These are phyloP conservation scores for Malurus alboscapulatus DNA, from an alignment of 2,113 vertebrate genomes.

Conservation along the genomic window DNA sequence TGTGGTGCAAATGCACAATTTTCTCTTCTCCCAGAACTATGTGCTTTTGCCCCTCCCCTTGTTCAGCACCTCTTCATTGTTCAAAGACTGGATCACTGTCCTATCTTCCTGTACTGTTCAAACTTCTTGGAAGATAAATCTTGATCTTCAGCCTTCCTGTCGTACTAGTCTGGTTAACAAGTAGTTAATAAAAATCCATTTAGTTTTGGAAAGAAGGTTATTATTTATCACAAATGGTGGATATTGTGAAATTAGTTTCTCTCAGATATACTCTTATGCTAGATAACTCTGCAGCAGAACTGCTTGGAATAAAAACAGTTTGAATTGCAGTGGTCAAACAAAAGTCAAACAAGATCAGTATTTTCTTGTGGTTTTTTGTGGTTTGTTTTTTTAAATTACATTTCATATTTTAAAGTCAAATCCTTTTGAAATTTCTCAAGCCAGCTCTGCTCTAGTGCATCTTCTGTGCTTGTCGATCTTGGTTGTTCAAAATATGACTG, in stretches of 20 bases:
- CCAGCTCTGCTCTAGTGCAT: neutral
- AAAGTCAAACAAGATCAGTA: neutral
- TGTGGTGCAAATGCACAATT: neutral
- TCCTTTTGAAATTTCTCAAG: neutral
- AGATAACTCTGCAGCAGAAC: neutral
- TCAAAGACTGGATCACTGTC: accelerated
- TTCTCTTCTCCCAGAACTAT: neutral
- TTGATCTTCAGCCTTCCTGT: neutral
- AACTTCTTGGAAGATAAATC: neutral
- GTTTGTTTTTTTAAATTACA: neutral
- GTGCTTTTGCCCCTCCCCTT: neutral
- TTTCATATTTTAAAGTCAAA: neutral
- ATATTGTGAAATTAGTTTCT: neutral
- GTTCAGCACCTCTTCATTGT: neutral
- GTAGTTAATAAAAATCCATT: neutral
- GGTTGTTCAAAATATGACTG: neutral
- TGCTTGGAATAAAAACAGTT: neutral
- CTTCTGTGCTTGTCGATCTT: neutral
- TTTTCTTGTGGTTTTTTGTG: neutral
- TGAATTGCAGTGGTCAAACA: neutral
- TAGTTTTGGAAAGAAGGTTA: neutral
- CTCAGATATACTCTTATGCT: neutral
- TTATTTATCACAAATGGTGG: neutral
- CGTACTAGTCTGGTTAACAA: neutral
- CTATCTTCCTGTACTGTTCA: neutral